A percentile compares a stretch with the other conserved stretches of the same genome.
These are phyloP conservation scores for Trachelus troglodyta DNA, from an alignment of 2,888 invertebrate genomes.

Conservation along the genomic window DNA sequence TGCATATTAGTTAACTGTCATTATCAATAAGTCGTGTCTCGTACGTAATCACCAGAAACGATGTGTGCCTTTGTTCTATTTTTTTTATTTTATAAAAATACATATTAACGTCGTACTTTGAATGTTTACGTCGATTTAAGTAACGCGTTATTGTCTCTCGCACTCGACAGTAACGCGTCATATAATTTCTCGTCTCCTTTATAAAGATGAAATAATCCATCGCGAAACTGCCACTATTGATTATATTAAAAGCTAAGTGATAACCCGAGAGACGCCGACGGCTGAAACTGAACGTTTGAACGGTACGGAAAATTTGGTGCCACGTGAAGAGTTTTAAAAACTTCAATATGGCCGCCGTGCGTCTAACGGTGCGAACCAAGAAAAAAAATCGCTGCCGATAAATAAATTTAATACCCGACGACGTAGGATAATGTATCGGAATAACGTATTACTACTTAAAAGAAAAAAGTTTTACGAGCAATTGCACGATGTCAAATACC, in stretches of 20 bases:
- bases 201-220: conserved; percentile 3
- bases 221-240: conserved; percentile 23
- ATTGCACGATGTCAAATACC: not conserved
- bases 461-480: not conserved
- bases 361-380: not conserved
- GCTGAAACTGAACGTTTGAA: not conserved
- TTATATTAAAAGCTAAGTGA: not conserved
- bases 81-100: not conserved
- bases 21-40: not conserved
- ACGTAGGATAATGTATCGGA: not conserved
- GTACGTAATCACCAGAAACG: not conserved
- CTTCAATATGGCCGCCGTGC: not conserved
- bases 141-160: not conserved
- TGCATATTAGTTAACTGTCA: not conserved
- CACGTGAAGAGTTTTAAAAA: not conserved
- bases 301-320: not conserved
- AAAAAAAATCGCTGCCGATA: not conserved
- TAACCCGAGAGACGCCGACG: not conserved
- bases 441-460: not conserved
- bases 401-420: not conserved
- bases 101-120: not conserved
- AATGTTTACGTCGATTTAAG: not conserved
- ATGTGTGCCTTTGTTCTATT: not conserved
- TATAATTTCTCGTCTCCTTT: not conserved
- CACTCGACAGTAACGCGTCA: too few species aligned